A percentile compares a stretch with the other conserved stretches of the same genome.
Conservation (phyloP, 2,888 invertebrate species). For the Xestia ashworthii region DNA sequence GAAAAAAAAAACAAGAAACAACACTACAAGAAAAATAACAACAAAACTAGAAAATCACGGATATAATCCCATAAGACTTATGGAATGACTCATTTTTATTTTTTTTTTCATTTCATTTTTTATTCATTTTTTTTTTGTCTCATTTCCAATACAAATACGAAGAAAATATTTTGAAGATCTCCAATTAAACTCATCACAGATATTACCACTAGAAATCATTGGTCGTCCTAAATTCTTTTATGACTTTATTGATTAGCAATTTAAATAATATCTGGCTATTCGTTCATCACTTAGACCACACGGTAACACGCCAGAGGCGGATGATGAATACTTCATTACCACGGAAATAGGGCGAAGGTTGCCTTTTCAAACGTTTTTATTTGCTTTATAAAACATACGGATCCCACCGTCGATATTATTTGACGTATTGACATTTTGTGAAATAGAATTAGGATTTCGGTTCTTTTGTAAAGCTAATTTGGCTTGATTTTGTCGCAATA, state of each 20-base stretch:
- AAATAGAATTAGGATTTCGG: constrained; percentile 37
- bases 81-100: too few species aligned
- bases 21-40: too few species aligned
- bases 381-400: constrained; percentile 69
- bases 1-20: too few species aligned
- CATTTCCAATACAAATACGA: not conserved
- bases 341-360: constrained; percentile 81
- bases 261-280: not conserved
- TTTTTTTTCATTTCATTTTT: too few species aligned
- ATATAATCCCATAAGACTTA: too few species aligned
- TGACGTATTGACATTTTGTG: constrained; percentile 49
- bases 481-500: constrained; percentile 7
- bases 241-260: not conserved
- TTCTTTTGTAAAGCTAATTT: constrained; percentile 37
- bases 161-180: not conserved
- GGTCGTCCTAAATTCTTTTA: rapidly evolving
- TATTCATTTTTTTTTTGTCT: too few species aligned
- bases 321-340: constrained; percentile 87
- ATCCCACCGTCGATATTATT: constrained; percentile 63
- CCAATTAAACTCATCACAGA: not conserved
- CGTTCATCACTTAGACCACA: constrained; percentile 50
- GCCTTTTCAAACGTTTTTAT: constrained; percentile 79
- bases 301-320: constrained; percentile 67
- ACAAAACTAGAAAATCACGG: too few species aligned
- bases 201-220: too few species aligned